Conservation (phyloP, 2,113 vertebrate genomes). For the Oriolus oriolus region DNA sequence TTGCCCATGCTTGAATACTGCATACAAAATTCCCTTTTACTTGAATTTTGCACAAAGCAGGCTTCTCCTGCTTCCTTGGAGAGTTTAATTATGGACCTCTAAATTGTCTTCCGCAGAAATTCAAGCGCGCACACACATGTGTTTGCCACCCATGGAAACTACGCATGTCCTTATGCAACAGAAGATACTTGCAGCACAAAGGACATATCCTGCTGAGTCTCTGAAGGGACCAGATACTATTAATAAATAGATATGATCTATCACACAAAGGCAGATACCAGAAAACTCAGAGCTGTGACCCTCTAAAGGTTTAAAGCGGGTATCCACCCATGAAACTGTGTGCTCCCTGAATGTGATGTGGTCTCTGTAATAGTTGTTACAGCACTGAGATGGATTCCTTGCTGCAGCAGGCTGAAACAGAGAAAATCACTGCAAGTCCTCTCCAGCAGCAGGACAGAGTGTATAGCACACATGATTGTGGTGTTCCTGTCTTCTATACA, state of each 20-base stretch:
- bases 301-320: not conserved
- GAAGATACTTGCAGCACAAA: not conserved
- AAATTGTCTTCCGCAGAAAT: not conserved
- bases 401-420: not conserved
- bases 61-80: not conserved
- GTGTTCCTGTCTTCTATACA: not conserved
- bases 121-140: fast-evolving
- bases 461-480: not conserved
- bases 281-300: not conserved
- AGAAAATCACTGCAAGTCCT: not conserved
- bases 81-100: not conserved
- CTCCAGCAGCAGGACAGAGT: not conserved
- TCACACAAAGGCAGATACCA: not conserved
- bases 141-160: not conserved
- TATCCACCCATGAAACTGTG: not conserved
- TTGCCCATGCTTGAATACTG: no score
- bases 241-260: not conserved
- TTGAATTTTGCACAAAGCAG: not conserved
- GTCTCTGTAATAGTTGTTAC: not conserved
- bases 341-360: not conserved
- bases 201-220: not conserved
- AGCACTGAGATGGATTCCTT: not conserved
- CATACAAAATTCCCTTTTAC: not conserved
- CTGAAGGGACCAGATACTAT: not conserved
- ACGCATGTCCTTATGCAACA: not conserved